Percentiles rank a stretch among this genome's conserved stretches.
These are phyloP conservation scores for Noctua comes DNA, from an alignment of 2,888 invertebrate species.

Conservation along the genomic window DNA sequence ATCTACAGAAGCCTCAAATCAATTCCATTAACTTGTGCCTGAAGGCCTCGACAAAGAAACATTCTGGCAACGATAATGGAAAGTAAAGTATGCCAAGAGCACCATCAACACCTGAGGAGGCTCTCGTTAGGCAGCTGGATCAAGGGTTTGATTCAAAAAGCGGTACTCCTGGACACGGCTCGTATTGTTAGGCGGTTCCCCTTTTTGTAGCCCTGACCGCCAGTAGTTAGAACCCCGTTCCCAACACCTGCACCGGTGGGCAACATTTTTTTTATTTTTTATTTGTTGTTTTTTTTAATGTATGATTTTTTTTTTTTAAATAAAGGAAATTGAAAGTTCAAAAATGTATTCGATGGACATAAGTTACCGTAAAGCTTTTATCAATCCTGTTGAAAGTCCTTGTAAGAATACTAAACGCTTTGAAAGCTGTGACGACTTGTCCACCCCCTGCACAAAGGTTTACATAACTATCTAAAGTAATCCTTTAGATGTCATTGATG, in stretches of 20 bases:
- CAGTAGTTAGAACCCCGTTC: too few relatives aligned
- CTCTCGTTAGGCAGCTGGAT: too few relatives aligned
- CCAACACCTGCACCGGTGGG: too few relatives aligned
- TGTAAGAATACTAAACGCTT: background rate
- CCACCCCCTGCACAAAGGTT: background rate
- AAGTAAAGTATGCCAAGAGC: too few relatives aligned
- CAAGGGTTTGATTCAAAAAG: too few relatives aligned
- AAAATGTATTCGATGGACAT: background rate
- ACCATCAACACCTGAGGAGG: too few relatives aligned
- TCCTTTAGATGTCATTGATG: background rate
- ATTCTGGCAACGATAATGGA: background rate
- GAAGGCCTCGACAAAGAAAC: background rate
- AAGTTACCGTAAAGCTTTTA: background rate
- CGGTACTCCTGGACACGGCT: too few relatives aligned
- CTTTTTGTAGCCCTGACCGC: too few relatives aligned
- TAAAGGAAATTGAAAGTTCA: background rate
- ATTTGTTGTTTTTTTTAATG: too few relatives aligned
- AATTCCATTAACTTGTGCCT: background rate
- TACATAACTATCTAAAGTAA: background rate
- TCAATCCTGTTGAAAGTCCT: background rate
- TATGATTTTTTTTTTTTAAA: too few relatives aligned
- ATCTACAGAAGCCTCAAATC: slow-evolving; percentile 20
- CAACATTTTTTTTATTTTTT: too few relatives aligned
- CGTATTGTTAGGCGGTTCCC: too few relatives aligned
- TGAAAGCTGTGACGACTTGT: background rate